These are phyloP conservation scores for Metridium senile DNA, from an alignment of 92 coral and sea anemone genomes.

Conservation along the genomic window DNA sequence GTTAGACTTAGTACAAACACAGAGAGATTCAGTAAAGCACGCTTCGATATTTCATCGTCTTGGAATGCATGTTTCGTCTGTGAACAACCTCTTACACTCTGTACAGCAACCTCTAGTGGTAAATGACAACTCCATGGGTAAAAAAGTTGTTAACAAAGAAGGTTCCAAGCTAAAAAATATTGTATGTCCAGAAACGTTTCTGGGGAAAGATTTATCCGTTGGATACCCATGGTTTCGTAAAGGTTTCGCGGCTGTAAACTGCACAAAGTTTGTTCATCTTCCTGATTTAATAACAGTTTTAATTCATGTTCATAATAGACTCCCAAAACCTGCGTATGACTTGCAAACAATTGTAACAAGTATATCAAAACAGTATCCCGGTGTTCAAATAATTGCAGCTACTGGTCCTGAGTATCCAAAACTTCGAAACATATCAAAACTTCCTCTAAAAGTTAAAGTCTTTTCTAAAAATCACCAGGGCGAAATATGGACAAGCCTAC, in stretches of 20 bases:
- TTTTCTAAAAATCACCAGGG: conserved; percentile 33
- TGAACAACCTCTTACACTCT: conserved; percentile 46
- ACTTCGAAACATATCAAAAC: conserved; percentile 2
- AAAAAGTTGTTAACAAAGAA: background rate
- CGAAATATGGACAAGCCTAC: conserved; percentile 13
- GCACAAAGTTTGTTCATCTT: conserved; percentile 66
- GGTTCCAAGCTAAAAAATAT: conserved; percentile 39
- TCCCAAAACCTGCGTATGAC: conserved; percentile 12
- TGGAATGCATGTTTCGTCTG: conserved; percentile 48
- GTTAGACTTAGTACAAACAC: conserved; percentile 55
- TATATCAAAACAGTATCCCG: conserved; percentile 56
- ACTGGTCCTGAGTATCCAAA: conserved; percentile 21
- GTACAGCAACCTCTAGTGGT: conserved; percentile 37
- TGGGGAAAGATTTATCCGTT: conserved; percentile 71
- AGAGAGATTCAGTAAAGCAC: conserved; percentile 33
- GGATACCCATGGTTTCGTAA: conserved; percentile 94
- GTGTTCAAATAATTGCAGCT: conserved; percentile 50
- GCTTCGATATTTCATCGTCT: conserved; percentile 55
- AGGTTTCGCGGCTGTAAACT: conserved; percentile 78
- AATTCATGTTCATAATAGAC: conserved; percentile 47
- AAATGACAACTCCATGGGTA: conserved; percentile 4
- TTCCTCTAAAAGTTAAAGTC: conserved; percentile 27
- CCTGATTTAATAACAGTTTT: conserved; percentile 65
- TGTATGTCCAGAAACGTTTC: conserved; percentile 89
- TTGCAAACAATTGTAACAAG: conserved; percentile 12